Conservation (phyloP, 2,113 vertebrate genomes). For the Vicugna pacos region DNA sequence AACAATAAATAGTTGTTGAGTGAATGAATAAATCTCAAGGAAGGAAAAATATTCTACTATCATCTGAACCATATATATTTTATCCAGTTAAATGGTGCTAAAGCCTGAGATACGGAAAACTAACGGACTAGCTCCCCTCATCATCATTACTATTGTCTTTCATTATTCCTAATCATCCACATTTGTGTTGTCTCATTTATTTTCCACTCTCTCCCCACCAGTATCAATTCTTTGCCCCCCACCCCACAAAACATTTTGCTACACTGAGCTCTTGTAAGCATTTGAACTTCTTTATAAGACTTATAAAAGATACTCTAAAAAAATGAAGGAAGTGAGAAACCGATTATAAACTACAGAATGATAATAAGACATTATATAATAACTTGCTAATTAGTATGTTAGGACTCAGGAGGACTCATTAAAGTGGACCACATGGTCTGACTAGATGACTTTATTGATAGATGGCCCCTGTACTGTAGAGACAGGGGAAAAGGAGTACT, state of each 20-base stretch:
- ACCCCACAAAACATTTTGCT: neutral
- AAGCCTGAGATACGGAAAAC: neutral
- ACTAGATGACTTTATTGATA: neutral
- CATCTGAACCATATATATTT: neutral
- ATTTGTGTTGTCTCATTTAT: neutral
- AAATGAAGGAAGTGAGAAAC: neutral
- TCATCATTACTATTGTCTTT: neutral
- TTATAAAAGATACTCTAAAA: neutral
- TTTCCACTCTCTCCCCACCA: neutral
- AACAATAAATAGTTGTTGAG: constrained; percentile 13
- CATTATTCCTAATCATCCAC: neutral
- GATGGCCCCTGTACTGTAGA: neutral
- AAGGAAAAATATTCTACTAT: neutral
- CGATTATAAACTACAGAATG: neutral
- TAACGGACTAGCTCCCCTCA: neutral
- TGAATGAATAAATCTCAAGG: neutral
- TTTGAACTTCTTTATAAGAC: neutral
- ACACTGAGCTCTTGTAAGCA: neutral
- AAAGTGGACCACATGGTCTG: neutral
- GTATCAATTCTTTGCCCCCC: neutral
- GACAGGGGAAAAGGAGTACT: neutral
- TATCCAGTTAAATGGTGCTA: neutral
- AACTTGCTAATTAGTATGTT: neutral
- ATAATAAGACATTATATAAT: neutral
- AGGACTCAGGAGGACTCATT: neutral